A percentile compares a stretch with the other conserved stretches of the same genome.
These are phyloP conservation scores for Isaurus tuberculatus DNA, from an alignment of 92 coral and sea anemone species.

Conservation along the genomic window DNA sequence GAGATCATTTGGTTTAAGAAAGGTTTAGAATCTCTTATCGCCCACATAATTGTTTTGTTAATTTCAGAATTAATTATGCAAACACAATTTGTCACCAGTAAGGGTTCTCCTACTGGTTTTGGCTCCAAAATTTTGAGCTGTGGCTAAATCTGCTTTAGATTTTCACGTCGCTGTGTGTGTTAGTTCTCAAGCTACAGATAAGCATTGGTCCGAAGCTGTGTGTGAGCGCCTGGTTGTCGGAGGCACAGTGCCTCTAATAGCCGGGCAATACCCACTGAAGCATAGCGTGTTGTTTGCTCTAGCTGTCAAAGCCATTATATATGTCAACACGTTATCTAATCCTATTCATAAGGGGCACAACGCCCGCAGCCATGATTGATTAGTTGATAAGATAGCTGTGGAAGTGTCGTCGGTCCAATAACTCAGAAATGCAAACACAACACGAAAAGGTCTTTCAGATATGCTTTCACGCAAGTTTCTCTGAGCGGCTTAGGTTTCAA, in stretches of 20 bases:
- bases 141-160: constrained; percentile 15
- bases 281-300: constrained; percentile 93
- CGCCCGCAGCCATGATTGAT: constrained; percentile 98
- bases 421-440: constrained; percentile 80
- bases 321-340: constrained; percentile 99
- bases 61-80: constrained; percentile 87
- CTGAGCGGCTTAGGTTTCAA: neutral
- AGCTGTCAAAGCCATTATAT: constrained; percentile 92
- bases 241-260: constrained; percentile 59
- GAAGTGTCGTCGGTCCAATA: constrained; percentile 91
- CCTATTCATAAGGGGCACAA: constrained; percentile 83
- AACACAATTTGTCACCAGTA: constrained; percentile 54
- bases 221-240: constrained; percentile 16
- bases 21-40: constrained; percentile 67
- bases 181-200: constrained; percentile 17
- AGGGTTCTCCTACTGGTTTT: constrained; percentile 28
- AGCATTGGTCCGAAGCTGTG: constrained; percentile 33
- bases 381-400: constrained; percentile 89
- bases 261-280: constrained; percentile 81
- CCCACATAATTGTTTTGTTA: constrained; percentile 81
- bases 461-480: constrained; percentile 12
- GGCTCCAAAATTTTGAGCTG: constrained; percentile 41
- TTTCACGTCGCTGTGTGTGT: constrained; percentile 27
- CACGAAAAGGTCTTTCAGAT: constrained; percentile 32
- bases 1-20: constrained; percentile 40